Base-by-base conservation (phyloP, 2,113 vertebrate genomes). In the Leucoraja erinaceus region DNA sequence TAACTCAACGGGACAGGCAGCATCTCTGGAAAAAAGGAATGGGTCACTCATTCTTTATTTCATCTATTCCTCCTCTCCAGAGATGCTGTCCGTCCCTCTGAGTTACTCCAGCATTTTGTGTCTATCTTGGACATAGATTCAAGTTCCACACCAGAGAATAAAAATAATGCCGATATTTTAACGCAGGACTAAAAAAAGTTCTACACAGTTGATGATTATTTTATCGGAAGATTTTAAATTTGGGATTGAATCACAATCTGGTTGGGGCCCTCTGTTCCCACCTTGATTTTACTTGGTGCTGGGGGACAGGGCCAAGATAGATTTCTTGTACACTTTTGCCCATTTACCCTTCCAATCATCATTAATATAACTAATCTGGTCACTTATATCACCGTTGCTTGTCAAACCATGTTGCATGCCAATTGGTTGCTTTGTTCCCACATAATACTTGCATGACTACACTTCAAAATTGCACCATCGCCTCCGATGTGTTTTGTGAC, bases 271-370 rank as follows among this genome's bases (percentile, higher is more conserved):
- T 9, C 25, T 84, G 9, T 84, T 54, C 47, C 54, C 10, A 20
- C 79, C 56, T 20, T 59, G 81, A 54, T 84, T 59, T 25, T 84
- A 84, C 56, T 59, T 59, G 20, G 25, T 25, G 81, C 4, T 20
- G 28, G 59, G 38, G 38, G 38, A 47, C 38, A 47, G 38, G 38
- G 0, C 38, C 9, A 11, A 25, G 4, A 28, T 28, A 54, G 81
- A 4, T 25, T 59, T 84, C 47, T 18, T 84, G 47, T 84, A 54
- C 10, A 93, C 95, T 54, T 96, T 96, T 96, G 96, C 96, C 95
- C 96, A 96, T 96, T 96, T 96, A 97, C 97, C 9, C 54, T 25
- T 81, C 38, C 18, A 22, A 81, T 72, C 18, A 54, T 25, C 6
- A 54, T 9, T 84, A 28, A 84, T 11, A 59, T 10, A 5, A 5